Base-by-base conservation (phyloP, 1,140 invertebrate genomes). In the Drosophila mauritiana region DNA sequence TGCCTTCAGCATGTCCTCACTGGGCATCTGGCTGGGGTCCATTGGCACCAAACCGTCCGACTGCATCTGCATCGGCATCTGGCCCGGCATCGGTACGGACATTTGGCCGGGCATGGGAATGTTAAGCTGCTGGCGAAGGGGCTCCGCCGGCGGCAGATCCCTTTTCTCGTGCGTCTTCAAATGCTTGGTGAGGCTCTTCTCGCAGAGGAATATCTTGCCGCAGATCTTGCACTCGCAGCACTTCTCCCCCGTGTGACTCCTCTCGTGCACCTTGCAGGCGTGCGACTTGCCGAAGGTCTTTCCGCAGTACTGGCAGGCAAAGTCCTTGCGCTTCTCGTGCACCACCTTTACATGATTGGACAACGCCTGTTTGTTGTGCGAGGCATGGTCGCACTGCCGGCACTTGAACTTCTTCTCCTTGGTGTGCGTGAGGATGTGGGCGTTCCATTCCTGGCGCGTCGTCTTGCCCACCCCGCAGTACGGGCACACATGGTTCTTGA, bases 221-320 rank as follows among this genome's bases (percentile, higher is more conserved):
- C 91, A 92, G 31, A 92, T 91, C 45, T 90, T 92, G 55, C 91
- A 92, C 56, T 91, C 91, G 54, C 86, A 91, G 52, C 83, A 81
- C 58, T 91, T 92, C 69, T 93, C 94, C 0, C 95, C 95, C 25
- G 91, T 92, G 65, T 92, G 91, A 3, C 83, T 92, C 37, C 89
- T 69, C 34, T 91, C 89, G 43, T 92, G 91, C 39, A 92, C 85
- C 61, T 92, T 92, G 53, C 91, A 91, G 43, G 91, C 90, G 48
- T 92, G 88, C 0, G 78, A 77, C 54, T 92, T 92, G 27, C 91
- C 91, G 54, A 92, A 92, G 4, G 90, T 89, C 61, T 92, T 92
- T 27, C 90, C 89, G 12, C 91, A 92, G 39, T 92, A 92, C 31
- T 91, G 86, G 48, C 91, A 92, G 6, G 90, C 86, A 25, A 91